A percentile compares a stretch with the other conserved stretches of the same genome.
phyloP scores from a whole-genome alignment of 2,113 vertebrate species.

The Nanorana parkeri region DNA sequence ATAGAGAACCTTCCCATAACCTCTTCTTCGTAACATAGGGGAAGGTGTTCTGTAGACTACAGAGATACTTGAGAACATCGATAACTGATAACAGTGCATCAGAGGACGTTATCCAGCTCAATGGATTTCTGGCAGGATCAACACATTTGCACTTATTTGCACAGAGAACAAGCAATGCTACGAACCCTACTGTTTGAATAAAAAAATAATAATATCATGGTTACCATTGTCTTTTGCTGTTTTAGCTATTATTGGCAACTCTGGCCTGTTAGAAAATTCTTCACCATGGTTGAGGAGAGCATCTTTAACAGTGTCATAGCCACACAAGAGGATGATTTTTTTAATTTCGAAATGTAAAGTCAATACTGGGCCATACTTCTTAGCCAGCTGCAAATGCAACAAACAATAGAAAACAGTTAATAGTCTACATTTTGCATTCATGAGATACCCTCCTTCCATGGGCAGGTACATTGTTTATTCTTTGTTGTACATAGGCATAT shows the following conservation, averaged over 20 bases:
- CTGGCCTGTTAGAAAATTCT: constrained; percentile 15
- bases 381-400: constrained; percentile 9
- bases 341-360: neutral
- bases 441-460: too few species aligned
- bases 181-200: neutral
- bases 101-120: too few species aligned
- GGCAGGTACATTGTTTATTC: too few species aligned
- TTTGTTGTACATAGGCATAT: too few species aligned
- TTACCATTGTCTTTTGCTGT: constrained; percentile 9
- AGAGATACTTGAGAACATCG: neutral
- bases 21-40: too few species aligned
- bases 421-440: too few species aligned
- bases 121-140: too few species aligned
- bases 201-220: neutral
- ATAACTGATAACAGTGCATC: too few species aligned
- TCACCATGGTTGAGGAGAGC: constrained; percentile 15
- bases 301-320: constrained; percentile 35
- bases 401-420: neutral
- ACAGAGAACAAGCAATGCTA: too few species aligned
- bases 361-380: constrained; percentile 16
- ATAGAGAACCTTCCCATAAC: too few species aligned
- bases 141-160: too few species aligned
- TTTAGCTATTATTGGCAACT: neutral
- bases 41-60: too few species aligned
- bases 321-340: constrained; percentile 16